A percentile compares a stretch with the other conserved stretches of the same genome.
Conservation (phyloP, 1,140 invertebrate genomes). For the Drosophila erecta region DNA sequence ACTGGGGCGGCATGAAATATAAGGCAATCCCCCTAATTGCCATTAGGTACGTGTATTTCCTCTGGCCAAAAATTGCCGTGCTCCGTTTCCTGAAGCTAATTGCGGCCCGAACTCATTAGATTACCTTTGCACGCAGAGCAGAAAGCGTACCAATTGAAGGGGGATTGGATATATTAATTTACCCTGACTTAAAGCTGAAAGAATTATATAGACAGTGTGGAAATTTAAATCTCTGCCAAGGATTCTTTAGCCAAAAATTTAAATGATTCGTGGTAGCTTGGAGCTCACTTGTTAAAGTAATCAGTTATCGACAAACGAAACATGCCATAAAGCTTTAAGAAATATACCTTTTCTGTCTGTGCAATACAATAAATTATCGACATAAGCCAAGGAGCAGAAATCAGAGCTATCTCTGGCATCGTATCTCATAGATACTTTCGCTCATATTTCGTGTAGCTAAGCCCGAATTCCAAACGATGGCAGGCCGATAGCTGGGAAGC, state of each 20-base stretch:
- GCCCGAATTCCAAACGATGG: slow-evolving; percentile 32
- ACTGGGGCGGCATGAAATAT: slow-evolving; percentile 63
- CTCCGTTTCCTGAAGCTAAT: slow-evolving; percentile 49
- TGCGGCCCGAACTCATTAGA: slow-evolving; percentile 71
- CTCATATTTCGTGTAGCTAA: slow-evolving; percentile 71
- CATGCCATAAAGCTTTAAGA: background rate
- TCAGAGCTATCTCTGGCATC: slow-evolving; percentile 19
- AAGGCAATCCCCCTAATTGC: slow-evolving; percentile 80
- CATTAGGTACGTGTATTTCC: slow-evolving; percentile 56
- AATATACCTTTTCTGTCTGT: background rate
- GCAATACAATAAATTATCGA: slow-evolving; percentile 62
- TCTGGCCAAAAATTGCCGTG: slow-evolving; percentile 26
- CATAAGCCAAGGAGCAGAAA: slow-evolving; percentile 49
- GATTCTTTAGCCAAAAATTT: too few relatives aligned
- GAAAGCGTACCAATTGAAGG: background rate
- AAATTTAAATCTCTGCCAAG: too few relatives aligned
- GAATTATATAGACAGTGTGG: too few relatives aligned
- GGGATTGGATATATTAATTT: slow-evolving; percentile 7
- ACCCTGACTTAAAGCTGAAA: slow-evolving; percentile 12
- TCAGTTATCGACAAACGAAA: background rate
- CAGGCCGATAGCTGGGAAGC: slow-evolving; percentile 38
- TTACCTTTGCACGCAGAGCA: slow-evolving; percentile 30
- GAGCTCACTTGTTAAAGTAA: too few relatives aligned
- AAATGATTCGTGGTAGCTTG: too few relatives aligned
- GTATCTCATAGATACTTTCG: slow-evolving; percentile 70